Evolutionary conservation across 1,140 invertebrate genomes (phyloP), one percentile per base, ranked within the genome.

Genomic region (Habropoda laboriosa): DNA sequence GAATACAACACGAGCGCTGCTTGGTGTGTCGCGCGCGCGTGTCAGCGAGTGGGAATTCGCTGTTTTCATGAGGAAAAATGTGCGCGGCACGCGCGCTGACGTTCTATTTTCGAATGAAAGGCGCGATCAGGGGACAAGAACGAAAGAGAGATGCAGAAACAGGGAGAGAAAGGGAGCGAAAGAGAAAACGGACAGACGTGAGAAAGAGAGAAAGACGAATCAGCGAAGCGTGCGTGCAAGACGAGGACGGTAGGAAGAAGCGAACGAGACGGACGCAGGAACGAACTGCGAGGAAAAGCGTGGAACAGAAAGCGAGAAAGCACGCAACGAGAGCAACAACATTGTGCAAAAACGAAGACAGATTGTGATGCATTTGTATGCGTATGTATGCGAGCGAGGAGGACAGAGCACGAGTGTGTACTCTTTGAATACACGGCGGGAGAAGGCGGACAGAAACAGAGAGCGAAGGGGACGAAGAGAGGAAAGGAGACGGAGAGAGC

Each of bases 91-190:
- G 89, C 88, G 85, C 82, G 87, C 87, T 89, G 83, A 88, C 87
- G 86, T 91, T 91, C 91, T 92, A 92, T 92, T 92, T 92, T 91
- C 86, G 90, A 91, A 90, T 90, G 87, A 90, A 90, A 89, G 87
- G 82, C 87, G 86, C 87, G 87, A 92, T 91, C 87, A 74, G 86
- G 86, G 83, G 89, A 89, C 81, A 79, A 82, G 85, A 82, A 86
- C 80, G 83, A 79, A 73, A 86, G 80, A 85, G 77, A 84, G 68
- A 80, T 47, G 64, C 76, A 70, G 68, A 64, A 64, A 61, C 32
- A 8, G 49, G 10, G 53, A 27, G 58, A 60, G 51, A 66, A 76
- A 63, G 72, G 63, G 73, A 64, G 64, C 38, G 75, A 80, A 71
- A 40, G 66, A 66, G 57, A 81, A 32, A 38, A 38, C 18, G 30